Base-by-base conservation (phyloP, 2,888 invertebrate genomes). In the Tenthredo scrophulariae region DNA sequence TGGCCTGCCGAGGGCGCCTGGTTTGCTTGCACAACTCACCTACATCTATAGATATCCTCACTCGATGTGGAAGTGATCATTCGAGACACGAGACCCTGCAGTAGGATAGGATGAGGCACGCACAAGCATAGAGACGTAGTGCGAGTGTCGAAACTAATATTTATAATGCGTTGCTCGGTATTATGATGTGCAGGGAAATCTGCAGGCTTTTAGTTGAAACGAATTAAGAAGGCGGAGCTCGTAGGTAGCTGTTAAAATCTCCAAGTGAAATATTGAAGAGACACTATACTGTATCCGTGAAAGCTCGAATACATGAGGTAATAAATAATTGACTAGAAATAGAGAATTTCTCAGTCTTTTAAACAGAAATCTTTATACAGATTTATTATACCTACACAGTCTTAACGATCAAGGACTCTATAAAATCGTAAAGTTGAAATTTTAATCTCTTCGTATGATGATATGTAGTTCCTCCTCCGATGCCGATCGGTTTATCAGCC, bases 1-100 rank as follows among this genome's bases (percentile, higher is more conserved):
- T 58, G 62, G 37, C 80, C 80, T 58, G 40, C 40, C 80, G 80
- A 80, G 80, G 80, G 80, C 80, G 80, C 80, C 80, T 80, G 62
- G 80, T 80, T 37, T n/a, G 58, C 58, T 80, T 62, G 80, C 80
- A 33, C 62, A 80, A 80, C 80, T 62, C 40, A 58, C 62, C 80
- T 80, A 50, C 40, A 80, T 62, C 29, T 77, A 62, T 22, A 37
- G 40, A 72, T 72, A 72, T n/a, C 72, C 22, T 22, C 2, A 22
- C 40, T 43, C 22, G 72, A 74, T n/a, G 72, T 74, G 54, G 54
- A 72, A 26, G 72, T 43, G 22, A 72, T 40, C 72, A 43, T 72
- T 70, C 37, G 40, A n/a, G 43, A n/a, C 37, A 15, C 10, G 43
- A 22, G 72, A 74, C 33, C 33, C 22, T 62, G 26, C 62, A 10